Evolutionary conservation across 2,888 invertebrate genomes (phyloP).

Genomic region (Mantis religiosa): DNA sequence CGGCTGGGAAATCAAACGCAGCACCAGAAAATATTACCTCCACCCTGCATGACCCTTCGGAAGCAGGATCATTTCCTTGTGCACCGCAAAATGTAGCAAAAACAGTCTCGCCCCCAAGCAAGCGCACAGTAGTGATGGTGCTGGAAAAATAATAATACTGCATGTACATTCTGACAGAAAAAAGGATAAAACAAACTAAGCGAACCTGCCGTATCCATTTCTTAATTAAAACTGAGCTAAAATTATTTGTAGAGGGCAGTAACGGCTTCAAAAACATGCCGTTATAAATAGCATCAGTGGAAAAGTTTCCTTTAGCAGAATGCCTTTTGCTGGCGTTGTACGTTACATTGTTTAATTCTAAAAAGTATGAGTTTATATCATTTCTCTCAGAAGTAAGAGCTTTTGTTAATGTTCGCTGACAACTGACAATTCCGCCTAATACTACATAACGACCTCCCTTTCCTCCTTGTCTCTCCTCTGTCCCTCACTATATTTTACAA

Average conservation of each 20-base stretch:
- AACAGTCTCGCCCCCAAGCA: background rate
- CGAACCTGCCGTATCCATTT: background rate
- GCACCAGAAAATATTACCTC: background rate
- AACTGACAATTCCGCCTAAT: too few species aligned
- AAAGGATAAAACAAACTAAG: background rate
- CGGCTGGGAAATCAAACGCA: background rate
- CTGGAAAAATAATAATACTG: background rate
- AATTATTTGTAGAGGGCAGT: background rate
- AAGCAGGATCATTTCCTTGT: background rate
- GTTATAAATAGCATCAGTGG: background rate
- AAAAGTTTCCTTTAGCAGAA: background rate
- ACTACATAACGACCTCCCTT: too few species aligned
- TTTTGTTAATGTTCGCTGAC: too few species aligned
- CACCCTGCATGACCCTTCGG: background rate
- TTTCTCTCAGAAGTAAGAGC: too few species aligned
- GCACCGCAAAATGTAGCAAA: background rate
- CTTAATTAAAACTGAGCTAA: background rate
- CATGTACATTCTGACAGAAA: background rate
- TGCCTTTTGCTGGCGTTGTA: background rate
- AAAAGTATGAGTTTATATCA: too few species aligned
- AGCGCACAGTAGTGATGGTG: background rate
- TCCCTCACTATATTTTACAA: too few species aligned
- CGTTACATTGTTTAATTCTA: background rate
- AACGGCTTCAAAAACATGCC: background rate
- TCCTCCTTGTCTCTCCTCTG: too few species aligned